A percentile compares a stretch with the other conserved stretches of the same genome.
These are phyloP conservation scores for Dreissena rostriformis DNA, from an alignment of 1,140 invertebrate genomes.

Conservation along the genomic window DNA sequence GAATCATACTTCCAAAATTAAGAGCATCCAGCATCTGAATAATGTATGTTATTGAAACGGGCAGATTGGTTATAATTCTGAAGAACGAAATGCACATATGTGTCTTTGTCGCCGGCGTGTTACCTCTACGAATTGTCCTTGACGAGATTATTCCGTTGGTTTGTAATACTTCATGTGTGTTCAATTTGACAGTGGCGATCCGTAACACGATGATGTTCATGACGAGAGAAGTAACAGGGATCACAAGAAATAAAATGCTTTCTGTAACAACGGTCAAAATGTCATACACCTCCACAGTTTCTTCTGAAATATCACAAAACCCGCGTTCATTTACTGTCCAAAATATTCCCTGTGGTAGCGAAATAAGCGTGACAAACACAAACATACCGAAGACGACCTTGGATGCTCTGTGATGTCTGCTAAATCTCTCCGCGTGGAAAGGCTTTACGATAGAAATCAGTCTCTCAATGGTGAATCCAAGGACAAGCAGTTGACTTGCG, in stretches of 20 bases:
- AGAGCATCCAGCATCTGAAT: constrained; percentile 60
- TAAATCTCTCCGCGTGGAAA: constrained; percentile 82
- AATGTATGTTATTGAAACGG: constrained; percentile 69
- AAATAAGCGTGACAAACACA: constrained; percentile 53
- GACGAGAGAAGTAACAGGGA: constrained; percentile 60
- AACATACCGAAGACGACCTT: constrained; percentile 62
- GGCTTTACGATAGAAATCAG: constrained; percentile 98
- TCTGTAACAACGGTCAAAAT: constrained; percentile 71
- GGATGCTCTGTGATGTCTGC: constrained; percentile 58
- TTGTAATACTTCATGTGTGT: neutral
- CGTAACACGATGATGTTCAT: constrained; percentile 72
- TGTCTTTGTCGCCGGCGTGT: constrained; percentile 61
- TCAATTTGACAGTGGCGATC: constrained; percentile 54
- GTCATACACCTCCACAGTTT: constrained; percentile 53
- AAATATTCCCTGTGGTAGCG: constrained; percentile 69
- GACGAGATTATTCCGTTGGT: constrained; percentile 9
- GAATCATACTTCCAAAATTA: constrained; percentile 46
- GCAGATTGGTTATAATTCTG: constrained; percentile 73
- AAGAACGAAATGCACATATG: constrained; percentile 72
- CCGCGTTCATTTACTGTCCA: constrained; percentile 62
- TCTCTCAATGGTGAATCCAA: constrained; percentile 94
- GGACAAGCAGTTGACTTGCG: constrained; percentile 71
- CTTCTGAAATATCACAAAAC: constrained; percentile 35
- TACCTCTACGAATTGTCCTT: neutral
- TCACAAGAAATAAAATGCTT: constrained; percentile 63